Percentiles rank a stretch among this genome's conserved stretches.
Evolutionary conservation across 2,888 invertebrate species (phyloP).

Genomic region (Agrotis ipsilon): DNA sequence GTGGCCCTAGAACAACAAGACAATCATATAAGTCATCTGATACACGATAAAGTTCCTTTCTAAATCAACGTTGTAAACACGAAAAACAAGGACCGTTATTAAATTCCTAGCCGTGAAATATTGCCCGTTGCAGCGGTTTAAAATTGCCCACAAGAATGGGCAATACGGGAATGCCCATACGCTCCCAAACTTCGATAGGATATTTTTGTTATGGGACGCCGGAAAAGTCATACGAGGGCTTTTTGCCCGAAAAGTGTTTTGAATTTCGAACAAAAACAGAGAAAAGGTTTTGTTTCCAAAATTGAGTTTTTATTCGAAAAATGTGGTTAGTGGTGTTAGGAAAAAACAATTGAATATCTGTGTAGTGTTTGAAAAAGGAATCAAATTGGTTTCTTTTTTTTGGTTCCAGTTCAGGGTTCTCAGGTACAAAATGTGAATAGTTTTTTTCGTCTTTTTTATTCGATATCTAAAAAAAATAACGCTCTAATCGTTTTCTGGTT

Average conservation of each 20-base stretch:
- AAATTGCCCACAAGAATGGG: slow-evolving; percentile 54
- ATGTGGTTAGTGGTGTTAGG: slow-evolving; percentile 1
- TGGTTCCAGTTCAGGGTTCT: no score
- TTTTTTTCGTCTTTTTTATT: not conserved
- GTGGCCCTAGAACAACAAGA: not conserved
- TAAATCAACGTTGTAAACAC: slow-evolving; percentile 65
- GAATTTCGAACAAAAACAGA: slow-evolving; percentile 22
- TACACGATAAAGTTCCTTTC: slow-evolving; percentile 40
- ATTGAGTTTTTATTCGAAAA: slow-evolving; percentile 2
- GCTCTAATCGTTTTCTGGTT: no score
- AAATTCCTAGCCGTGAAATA: slow-evolving; percentile 64
- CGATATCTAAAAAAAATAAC: not conserved
- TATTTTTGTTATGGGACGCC: slow-evolving; percentile 18
- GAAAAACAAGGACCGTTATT: slow-evolving; percentile 65
- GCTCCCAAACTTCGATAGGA: not conserved
- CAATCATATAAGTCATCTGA: not conserved
- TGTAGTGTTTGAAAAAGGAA: slow-evolving; percentile 22
- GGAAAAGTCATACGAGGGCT: not conserved
- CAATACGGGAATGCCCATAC: slow-evolving; percentile 10
- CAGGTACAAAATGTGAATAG: no score
- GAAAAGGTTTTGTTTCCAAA: slow-evolving; percentile 11
- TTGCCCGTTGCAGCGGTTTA: slow-evolving; percentile 52
- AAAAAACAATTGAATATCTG: slow-evolving; percentile 14
- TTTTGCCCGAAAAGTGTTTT: slow-evolving; percentile 5
- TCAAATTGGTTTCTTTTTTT: not conserved